Percentiles rank a stretch among this genome's conserved stretches.
These are phyloP conservation scores for Ophraella communa DNA, from an alignment of 2,888 invertebrate species.

Conservation along the genomic window DNA sequence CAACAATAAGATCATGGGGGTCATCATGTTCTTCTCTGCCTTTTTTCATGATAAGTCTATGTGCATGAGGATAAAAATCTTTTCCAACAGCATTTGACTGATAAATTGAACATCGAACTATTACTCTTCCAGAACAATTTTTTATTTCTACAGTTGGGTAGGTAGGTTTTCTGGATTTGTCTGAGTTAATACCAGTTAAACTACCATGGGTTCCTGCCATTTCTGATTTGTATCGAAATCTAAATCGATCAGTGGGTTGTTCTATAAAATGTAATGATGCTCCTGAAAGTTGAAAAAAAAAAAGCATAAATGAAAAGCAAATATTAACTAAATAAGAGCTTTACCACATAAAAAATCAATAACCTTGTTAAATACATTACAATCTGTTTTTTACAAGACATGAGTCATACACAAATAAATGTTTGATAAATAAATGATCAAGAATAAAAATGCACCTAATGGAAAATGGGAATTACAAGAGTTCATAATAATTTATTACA, in stretches of 20 bases:
- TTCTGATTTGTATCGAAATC: constrained; percentile 86
- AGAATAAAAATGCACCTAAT: neutral
- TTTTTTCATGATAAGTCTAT: constrained; percentile 71
- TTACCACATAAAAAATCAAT: too few relatives aligned
- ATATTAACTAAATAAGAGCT: too few relatives aligned
- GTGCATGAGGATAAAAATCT: constrained; percentile 67
- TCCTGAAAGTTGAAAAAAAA: constrained; percentile 33
- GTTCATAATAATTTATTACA: neutral
- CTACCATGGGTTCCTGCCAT: constrained; percentile 88
- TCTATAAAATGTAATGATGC: constrained; percentile 70
- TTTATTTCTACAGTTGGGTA: constrained; percentile 75
- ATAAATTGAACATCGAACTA: constrained; percentile 75
- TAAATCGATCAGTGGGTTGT: constrained; percentile 80
- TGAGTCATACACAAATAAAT: neutral
- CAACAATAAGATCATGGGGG: constrained; percentile 69
- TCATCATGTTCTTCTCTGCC: constrained; percentile 68
- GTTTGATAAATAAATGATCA: neutral
- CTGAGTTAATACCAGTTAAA: constrained; percentile 70
- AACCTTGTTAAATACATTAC: too few relatives aligned
- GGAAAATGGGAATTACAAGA: neutral
- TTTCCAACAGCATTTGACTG: constrained; percentile 61
- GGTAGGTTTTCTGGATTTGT: constrained; percentile 68
- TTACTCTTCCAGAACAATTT: constrained; percentile 66
- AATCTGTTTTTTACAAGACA: neutral
- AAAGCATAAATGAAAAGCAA: too few relatives aligned